Conservation (phyloP, 2,113 vertebrate species). For the Paradoxurus hermaphroditus region DNA sequence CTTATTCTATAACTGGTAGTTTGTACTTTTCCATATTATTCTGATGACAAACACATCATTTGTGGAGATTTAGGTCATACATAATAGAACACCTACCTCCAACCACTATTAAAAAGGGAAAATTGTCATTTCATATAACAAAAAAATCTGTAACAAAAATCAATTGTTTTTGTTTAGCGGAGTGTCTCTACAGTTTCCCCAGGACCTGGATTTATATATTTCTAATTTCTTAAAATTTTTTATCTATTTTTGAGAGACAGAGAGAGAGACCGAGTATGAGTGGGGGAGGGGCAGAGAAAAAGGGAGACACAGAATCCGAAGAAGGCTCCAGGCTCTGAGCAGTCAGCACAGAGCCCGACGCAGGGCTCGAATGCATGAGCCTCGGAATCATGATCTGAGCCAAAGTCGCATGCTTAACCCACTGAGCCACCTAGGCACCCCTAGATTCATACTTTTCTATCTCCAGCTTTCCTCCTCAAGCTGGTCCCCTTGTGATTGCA, state of each 20-base stretch:
- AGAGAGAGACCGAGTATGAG: no score
- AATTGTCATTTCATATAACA: background rate
- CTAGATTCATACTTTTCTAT: background rate
- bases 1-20: background rate
- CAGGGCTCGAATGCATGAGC: fast-evolving
- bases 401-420: no score
- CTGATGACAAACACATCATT: background rate
- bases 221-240: no score
- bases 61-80: background rate
- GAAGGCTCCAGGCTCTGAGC: no score
- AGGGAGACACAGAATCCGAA: no score
- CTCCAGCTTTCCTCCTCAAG: background rate
- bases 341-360: no score
- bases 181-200: background rate
- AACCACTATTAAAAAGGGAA: background rate
- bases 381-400: no score
- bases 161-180: background rate
- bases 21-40: background rate
- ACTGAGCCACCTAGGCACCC: no score
- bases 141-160: background rate
- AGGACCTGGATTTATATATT: background rate
- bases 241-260: no score
- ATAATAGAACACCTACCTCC: background rate
- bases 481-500: background rate
- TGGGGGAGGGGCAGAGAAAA: no score